phyloP scores from a whole-genome alignment of 1,140 invertebrate genomes.

The Heliothis subflexa region DNA sequence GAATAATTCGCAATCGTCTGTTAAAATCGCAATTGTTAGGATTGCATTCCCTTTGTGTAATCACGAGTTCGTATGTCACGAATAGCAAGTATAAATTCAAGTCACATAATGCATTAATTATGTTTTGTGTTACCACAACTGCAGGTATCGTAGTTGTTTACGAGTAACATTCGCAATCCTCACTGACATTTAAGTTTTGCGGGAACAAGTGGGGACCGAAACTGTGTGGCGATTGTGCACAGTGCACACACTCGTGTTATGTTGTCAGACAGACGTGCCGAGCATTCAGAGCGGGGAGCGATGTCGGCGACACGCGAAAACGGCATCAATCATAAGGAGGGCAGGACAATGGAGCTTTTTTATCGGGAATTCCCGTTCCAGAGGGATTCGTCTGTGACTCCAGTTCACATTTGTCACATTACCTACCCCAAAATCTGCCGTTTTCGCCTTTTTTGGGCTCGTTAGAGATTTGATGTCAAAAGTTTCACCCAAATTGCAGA shows the following conservation, averaged over 20 bases:
- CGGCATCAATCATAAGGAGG: constrained; percentile 69
- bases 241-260: constrained; percentile 37
- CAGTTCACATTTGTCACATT: constrained; percentile 50
- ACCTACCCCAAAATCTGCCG: constrained; percentile 33
- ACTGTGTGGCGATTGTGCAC: constrained; percentile 38
- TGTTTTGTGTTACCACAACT: constrained; percentile 17
- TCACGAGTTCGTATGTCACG: neutral
- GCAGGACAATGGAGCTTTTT: constrained; percentile 67
- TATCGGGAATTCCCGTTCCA: constrained; percentile 60
- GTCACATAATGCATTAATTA: constrained; percentile 21
- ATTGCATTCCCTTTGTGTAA: neutral
- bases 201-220: constrained; percentile 2
- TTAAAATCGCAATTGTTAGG: constrained; percentile 3
- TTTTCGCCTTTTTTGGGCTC: constrained; percentile 28
- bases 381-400: constrained; percentile 55
- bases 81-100: constrained; percentile 7
- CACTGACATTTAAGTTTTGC: constrained; percentile 29
- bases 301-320: constrained; percentile 61
- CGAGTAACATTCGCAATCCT: constrained; percentile 27
- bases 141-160: constrained; percentile 22
- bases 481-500: constrained; percentile 30
- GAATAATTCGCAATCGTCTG: constrained; percentile 18
- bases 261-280: constrained; percentile 38
- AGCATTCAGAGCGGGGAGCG: constrained; percentile 38
- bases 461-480: constrained; percentile 43